phyloP scores from a whole-genome alignment of 2,797 vertebrate species.

The Coluber constrictor region DNA sequence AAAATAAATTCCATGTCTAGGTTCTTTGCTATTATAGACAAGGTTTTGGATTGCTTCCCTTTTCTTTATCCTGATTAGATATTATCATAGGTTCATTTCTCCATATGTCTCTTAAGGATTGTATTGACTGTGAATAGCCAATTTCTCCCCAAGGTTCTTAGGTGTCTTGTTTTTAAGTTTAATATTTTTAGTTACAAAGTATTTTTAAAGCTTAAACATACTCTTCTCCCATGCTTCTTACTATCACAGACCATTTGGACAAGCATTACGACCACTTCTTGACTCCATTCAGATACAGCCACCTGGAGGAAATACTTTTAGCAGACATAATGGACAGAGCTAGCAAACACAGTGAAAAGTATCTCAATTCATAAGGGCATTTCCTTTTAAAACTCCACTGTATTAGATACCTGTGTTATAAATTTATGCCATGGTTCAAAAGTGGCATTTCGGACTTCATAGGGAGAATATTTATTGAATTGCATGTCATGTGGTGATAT shows the following conservation, averaged over 20 bases:
- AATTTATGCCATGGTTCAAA: conserved; percentile 73
- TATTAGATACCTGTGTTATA: conserved; percentile 76
- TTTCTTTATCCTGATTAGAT: not conserved
- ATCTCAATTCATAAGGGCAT: conserved; percentile 61
- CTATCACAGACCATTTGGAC: conserved; percentile 86
- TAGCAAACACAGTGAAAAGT: conserved; percentile 71
- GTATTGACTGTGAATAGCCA: not conserved
- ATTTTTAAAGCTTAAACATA: not conserved
- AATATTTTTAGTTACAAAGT: not conserved
- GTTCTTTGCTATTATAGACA: not conserved
- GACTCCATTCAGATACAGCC: conserved; percentile 93
- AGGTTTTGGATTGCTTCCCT: not conserved
- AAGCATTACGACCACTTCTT: conserved; percentile 89
- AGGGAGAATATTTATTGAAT: conserved; percentile 67
- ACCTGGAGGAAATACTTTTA: conserved; percentile 86
- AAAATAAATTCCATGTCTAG: not conserved
- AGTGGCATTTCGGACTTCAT: conserved; percentile 63
- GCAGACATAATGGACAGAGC: conserved; percentile 83
- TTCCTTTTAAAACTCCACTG: conserved; percentile 74
- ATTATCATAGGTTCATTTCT: not conserved
- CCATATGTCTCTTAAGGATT: not conserved
- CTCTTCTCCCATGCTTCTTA: conserved; percentile 22
- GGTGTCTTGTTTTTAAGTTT: not conserved
- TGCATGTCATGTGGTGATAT: conserved; percentile 68
- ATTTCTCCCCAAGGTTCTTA: not conserved